phyloP scores from a whole-genome alignment of 2,113 vertebrate genomes.

The Sapajus apella region DNA sequence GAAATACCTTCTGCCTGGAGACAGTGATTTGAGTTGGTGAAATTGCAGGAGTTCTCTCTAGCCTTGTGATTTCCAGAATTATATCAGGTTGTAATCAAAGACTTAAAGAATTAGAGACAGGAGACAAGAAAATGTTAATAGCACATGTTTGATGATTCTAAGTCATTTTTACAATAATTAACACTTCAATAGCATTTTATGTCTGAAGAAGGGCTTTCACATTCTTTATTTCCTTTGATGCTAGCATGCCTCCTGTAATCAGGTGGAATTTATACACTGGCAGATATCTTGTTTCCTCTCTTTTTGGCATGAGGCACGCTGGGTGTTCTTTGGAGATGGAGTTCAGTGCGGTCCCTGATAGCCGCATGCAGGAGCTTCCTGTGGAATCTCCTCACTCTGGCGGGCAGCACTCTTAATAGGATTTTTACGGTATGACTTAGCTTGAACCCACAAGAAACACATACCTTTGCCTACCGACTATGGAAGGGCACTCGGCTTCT shows the following conservation, averaged over 20 bases:
- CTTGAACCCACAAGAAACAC: not conserved
- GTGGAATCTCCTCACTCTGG: too few relatives aligned
- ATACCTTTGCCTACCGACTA: not conserved
- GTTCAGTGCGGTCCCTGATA: not conserved
- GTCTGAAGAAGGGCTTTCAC: not conserved
- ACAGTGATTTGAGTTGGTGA: not conserved
- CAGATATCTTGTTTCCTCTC: not conserved
- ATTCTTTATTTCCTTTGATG: not conserved
- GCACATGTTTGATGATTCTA: not conserved
- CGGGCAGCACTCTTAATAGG: not conserved
- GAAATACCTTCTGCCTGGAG: not conserved
- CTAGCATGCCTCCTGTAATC: not conserved
- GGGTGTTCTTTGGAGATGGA: not conserved
- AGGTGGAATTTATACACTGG: not conserved
- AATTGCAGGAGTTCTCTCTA: not conserved
- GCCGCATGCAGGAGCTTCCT: not conserved
- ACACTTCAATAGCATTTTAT: not conserved
- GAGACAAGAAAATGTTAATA: not conserved
- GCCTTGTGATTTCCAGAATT: not conserved
- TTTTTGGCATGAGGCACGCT: not conserved
- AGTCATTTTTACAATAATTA: not conserved
- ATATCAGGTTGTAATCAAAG: not conserved
- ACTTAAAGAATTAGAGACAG: not conserved
- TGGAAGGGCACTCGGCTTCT: not conserved
- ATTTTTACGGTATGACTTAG: not conserved